phyloP scores from a whole-genome alignment of 2,888 invertebrate genomes.

The Erannis defoliaria region DNA sequence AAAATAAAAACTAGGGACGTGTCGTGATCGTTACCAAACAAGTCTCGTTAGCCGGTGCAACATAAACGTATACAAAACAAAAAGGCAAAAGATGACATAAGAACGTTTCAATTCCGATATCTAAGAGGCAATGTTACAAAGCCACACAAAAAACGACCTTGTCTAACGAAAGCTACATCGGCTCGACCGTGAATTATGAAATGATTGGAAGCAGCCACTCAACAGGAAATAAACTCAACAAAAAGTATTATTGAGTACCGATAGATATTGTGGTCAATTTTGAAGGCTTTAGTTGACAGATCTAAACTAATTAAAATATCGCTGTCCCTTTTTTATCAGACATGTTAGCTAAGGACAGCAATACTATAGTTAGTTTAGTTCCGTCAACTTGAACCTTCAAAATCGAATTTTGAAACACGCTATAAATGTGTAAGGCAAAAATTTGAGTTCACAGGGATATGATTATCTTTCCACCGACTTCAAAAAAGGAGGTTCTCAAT shows the following conservation, averaged over 20 bases:
- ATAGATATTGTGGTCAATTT: conserved; percentile 1
- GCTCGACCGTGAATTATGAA: conserved; percentile 36
- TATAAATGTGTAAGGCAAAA: too few relatives aligned
- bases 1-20: not conserved
- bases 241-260: conserved; percentile 4
- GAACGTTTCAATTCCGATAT: conserved; percentile 28
- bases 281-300: too few relatives aligned
- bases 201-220: conserved; percentile 28
- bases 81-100: conserved; percentile 27
- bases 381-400: too few relatives aligned
- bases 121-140: conserved; percentile 12
- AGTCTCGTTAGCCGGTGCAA: not conserved
- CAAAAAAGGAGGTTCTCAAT: too few relatives aligned
- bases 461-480: too few relatives aligned
- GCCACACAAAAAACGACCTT: conserved; percentile 34
- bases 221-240: conserved; percentile 26
- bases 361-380: too few relatives aligned
- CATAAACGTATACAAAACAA: conserved; percentile 2
- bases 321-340: too few relatives aligned
- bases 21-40: not conserved
- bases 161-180: conserved; percentile 28
- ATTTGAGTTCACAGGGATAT: too few relatives aligned
- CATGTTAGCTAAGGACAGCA: too few relatives aligned
- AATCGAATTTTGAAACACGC: too few relatives aligned
- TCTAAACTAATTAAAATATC: too few relatives aligned